Evolutionary conservation across 2,113 vertebrate genomes (phyloP).

Genomic region (Ceratotherium simum): DNA sequence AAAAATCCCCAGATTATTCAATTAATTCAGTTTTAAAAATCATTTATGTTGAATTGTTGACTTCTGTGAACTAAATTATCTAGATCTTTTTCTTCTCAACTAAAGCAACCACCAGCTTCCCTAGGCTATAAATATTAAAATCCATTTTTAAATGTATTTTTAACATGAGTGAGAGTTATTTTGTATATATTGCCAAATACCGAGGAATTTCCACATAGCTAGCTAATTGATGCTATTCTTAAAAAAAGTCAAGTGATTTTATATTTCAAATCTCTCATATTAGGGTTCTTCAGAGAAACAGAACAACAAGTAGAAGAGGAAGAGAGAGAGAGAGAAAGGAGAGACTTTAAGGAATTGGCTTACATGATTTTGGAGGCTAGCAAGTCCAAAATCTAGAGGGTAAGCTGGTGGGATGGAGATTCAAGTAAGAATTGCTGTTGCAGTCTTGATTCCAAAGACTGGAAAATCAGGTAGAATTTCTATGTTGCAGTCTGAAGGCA

Average conservation of each 20-base stretch:
- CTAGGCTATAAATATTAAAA: background rate
- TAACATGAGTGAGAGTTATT: background rate
- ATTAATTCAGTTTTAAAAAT: conserved; percentile 20
- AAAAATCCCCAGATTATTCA: background rate
- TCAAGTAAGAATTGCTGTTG: background rate
- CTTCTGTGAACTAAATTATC: background rate
- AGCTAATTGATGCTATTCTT: background rate
- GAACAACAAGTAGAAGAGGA: background rate
- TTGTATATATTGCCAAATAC: background rate
- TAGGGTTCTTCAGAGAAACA: conserved; percentile 25
- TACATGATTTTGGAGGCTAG: background rate
- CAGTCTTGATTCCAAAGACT: background rate
- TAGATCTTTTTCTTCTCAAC: conserved; percentile 29
- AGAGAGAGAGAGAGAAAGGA: background rate
- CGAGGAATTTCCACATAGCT: conserved; percentile 3
- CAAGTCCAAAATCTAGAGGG: background rate
- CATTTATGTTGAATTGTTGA: background rate
- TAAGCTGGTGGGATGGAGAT: background rate
- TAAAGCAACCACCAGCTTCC: background rate
- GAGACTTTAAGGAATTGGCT: background rate
- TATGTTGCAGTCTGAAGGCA: background rate
- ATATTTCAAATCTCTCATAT: background rate
- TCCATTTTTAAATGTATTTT: conserved; percentile 19
- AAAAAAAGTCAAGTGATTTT: background rate
- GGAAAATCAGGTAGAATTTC: background rate